phyloP scores from a whole-genome alignment of 2,797 vertebrate genomes.

The Pitangus sulphuratus region DNA sequence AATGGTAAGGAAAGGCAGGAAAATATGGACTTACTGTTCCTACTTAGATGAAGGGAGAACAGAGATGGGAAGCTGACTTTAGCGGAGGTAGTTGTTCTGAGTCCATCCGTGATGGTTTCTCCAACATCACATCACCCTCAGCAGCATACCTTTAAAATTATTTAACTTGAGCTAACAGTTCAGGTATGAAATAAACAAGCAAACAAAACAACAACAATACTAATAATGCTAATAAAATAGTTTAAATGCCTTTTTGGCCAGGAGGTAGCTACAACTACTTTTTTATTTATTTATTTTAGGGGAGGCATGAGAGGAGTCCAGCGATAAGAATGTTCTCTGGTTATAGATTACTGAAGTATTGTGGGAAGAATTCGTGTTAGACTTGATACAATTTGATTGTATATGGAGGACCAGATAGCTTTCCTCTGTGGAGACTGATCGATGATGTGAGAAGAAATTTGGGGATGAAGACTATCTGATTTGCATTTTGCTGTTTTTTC shows the following conservation, averaged over 20 bases:
- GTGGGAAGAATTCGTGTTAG: not conserved
- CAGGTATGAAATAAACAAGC: not conserved
- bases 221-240: not conserved
- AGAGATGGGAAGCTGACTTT: not conserved
- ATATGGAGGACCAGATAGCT: not conserved
- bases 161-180: not conserved
- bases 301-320: not conserved
- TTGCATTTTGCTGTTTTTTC: not conserved
- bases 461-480: not conserved
- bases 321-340: not conserved
- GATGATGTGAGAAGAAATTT: not conserved
- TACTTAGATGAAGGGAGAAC: not conserved
- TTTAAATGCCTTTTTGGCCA: not conserved
- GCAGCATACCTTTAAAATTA: not conserved
- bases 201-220: not conserved
- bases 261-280: not conserved
- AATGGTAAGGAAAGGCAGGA: not conserved
- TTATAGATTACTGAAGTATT: not conserved
- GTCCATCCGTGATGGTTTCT: not conserved
- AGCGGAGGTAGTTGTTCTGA: not conserved
- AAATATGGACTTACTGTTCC: not conserved
- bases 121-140: not conserved
- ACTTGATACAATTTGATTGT: not conserved
- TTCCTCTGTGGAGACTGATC: not conserved
- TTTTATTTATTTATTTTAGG: not conserved